Base-by-base conservation (phyloP, 2,888 invertebrate species). In the Nomada goodeniana region DNA sequence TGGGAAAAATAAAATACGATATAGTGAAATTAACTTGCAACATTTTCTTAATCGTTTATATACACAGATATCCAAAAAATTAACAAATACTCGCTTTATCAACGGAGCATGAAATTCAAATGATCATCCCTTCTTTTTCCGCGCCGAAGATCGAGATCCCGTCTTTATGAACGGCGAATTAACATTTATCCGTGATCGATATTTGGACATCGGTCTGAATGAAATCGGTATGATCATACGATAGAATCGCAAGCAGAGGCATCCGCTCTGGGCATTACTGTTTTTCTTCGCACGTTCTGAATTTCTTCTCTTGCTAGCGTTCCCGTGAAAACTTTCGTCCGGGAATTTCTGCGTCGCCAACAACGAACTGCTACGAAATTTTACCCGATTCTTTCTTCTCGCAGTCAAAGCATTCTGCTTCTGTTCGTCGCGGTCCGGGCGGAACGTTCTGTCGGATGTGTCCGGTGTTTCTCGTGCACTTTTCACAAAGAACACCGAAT, bases 161-260 rank as follows among this genome's bases (percentile, higher is more conserved):
- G 59, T 72, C 44, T 63, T 81, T 44, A 20, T 26, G 59, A 50
- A 53, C 18, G 71, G 9, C 9, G 63, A 60, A 2, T 63, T 13
- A 50, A 18, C 20, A 18, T 44, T 83, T 53, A 52, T 55, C 50
- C 82, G 42, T 10, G 76, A 71, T 18, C 72, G 82, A 61, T 82
- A 29, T 18, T 82, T 83, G 36, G 57, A 18, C 26, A 76, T 55
- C 47, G 75, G 52, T 2, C 57, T 29, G 11, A 82, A 57, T 0
- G 82, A 76, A 5, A 73, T 67, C 4, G 83, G 80, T 7, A 80
- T 52, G 7, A 91, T 85, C 59, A 85, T 75, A 47, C 82, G 80
- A 55, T 90, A 92, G 20, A 92, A 72, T 68, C 82, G 89, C 1
- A 88, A 79, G 67, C 92, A 92, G 36, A 90, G 72, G 36, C 92